Evolutionary conservation across 2,113 vertebrate species (phyloP), one percentile per base, ranked within the genome.

Genomic region (Charina bottae): DNA sequence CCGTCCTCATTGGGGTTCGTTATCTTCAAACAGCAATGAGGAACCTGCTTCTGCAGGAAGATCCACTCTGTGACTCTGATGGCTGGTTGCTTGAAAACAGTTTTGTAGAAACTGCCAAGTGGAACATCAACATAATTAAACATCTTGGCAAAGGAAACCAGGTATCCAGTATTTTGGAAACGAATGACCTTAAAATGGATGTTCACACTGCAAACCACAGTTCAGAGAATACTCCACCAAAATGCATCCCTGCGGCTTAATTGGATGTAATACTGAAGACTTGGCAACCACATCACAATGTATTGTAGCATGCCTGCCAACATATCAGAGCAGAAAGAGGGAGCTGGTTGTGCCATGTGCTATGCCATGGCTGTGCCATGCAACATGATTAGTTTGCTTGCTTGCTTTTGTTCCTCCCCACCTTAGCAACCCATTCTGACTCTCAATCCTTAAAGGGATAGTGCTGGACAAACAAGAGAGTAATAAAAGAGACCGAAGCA

Each of bases 1-100:
- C 97, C 0, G 98, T 99, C 58, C 95, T 98, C 92, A 98, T 97
- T 3, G 98, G 98, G 68, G 98, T 98, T 17, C 98, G 98, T 33
- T 99, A 98, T 95, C 98, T 99, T 58, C 98, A 99, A 96, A 99
- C 98, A 23, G 98, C 98, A 88, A 97, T 99, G 97, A 98, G 98
- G 93, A 99, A 98, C 0, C 96, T 98, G 89, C 96, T 98, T 28
- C 96, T 98, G 56, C 95, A 97, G 2, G 98, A 98, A 26, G 98
- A 99, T 94, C 91, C 97, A 13, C 95, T 98, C 87, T 97, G 97
- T 0, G 98, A 98, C 92, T 98, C 98, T 1, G 98, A 98, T 0
- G 98, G 98, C 58, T 99, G 98, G 98, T 94, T 99, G 91, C 97
- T 99, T 88, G 98, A 98, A 94, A 98, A 98, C 55, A 97, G 98